Evolutionary conservation across 2,888 invertebrate species (phyloP).

Genomic region (Theretra japonica): DNA sequence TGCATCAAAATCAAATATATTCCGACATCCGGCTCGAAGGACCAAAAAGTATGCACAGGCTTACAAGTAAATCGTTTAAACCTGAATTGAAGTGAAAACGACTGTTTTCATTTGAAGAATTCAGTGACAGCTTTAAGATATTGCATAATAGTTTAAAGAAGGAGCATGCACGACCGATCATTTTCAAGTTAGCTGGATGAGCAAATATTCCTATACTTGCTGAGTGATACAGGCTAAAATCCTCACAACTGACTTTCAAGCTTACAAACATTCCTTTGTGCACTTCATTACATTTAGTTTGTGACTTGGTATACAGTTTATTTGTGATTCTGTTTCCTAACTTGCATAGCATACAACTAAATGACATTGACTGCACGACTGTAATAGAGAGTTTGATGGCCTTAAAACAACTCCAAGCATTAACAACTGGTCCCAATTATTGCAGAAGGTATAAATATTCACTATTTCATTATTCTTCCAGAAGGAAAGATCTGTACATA

Average conservation of each 20-base stretch:
- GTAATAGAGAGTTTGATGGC: background rate
- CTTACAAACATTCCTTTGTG: background rate
- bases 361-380: background rate
- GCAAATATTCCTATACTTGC: too few relatives aligned
- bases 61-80: too few relatives aligned
- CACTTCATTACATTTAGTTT: background rate
- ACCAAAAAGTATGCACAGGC: background rate
- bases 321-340: background rate
- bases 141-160: too few relatives aligned
- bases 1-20: background rate
- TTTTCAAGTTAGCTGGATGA: too few relatives aligned
- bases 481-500: too few relatives aligned
- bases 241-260: background rate
- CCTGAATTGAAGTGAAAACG: too few relatives aligned
- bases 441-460: background rate
- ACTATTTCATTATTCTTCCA: background rate
- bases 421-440: background rate
- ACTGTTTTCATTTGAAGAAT: too few relatives aligned
- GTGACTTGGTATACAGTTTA: background rate
- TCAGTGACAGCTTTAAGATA: too few relatives aligned
- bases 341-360: too few relatives aligned
- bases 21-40: slow-evolving; percentile 9
- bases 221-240: background rate
- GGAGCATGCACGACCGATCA: too few relatives aligned
- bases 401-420: background rate